Percentiles rank a stretch among this genome's conserved stretches.
phyloP scores from a whole-genome alignment of 2,113 vertebrate species.

The Oryzias javanicus region DNA sequence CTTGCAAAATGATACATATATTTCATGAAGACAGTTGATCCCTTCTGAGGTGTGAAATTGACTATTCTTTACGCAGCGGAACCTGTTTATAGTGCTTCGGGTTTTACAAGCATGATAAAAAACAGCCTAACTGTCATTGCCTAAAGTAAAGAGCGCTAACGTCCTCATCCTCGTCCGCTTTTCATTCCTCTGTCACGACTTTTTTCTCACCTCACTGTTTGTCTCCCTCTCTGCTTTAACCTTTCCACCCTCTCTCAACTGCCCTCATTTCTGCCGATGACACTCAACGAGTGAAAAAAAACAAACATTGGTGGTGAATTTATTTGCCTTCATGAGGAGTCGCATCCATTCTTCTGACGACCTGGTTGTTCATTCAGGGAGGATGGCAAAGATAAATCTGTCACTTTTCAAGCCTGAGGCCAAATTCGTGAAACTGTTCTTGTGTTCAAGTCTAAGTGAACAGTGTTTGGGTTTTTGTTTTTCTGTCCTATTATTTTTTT shows the following conservation, averaged over 20 bases:
- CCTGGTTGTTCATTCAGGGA: slow-evolving; percentile 57
- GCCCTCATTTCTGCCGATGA: slow-evolving; percentile 37
- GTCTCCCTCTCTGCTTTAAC: slow-evolving; percentile 21
- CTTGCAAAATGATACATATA: no score
- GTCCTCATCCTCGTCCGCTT: background rate
- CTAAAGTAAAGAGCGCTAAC: background rate
- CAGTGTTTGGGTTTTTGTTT: background rate
- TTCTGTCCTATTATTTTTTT: no score
- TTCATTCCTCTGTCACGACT: slow-evolving; percentile 8
- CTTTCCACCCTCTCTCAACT: slow-evolving; percentile 37
- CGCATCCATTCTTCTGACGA: slow-evolving; percentile 44
- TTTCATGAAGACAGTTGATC: no score
- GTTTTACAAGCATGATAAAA: no score
- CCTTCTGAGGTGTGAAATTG: no score
- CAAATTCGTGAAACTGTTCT: slow-evolving; percentile 19
- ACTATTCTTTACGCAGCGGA: no score
- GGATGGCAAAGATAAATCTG: slow-evolving; percentile 56
- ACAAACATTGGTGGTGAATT: slow-evolving; percentile 54
- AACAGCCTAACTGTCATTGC: no score
- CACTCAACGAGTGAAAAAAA: slow-evolving; percentile 33
- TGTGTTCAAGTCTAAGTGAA: background rate
- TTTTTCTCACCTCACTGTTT: background rate
- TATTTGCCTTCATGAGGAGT: slow-evolving; percentile 50
- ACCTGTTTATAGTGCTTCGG: no score
- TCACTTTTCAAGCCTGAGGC: slow-evolving; percentile 45